Evolutionary conservation across 2,797 vertebrate genomes (phyloP).

Genomic region (Molossus alvarezi): DNA sequence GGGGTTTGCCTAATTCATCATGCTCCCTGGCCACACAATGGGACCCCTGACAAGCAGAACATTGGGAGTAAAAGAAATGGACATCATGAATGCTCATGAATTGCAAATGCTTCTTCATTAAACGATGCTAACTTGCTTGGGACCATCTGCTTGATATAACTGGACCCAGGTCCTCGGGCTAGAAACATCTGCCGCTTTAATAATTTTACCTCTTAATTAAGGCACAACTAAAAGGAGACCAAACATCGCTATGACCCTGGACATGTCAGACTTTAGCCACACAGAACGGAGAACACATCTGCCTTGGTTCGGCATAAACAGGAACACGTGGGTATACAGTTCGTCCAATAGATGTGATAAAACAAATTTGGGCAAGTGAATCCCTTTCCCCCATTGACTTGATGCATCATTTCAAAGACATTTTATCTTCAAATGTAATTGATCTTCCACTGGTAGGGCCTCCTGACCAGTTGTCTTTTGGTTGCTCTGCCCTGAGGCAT

Average conservation of each 20-base stretch:
- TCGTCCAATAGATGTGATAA: not conserved
- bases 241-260: slow-evolving; percentile 78
- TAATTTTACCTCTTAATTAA: slow-evolving; percentile 95
- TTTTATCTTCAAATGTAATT: slow-evolving; percentile 66
- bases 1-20: slow-evolving; percentile 97
- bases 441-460: slow-evolving; percentile 57
- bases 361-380: slow-evolving; percentile 47
- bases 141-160: slow-evolving; percentile 97
- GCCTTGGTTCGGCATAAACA: not conserved
- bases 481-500: slow-evolving; percentile 49
- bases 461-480: slow-evolving; percentile 71
- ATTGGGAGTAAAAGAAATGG: slow-evolving; percentile 92
- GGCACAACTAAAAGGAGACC: slow-evolving; percentile 86
- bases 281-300: not conserved
- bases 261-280: slow-evolving; percentile 54
- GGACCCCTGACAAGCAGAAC: slow-evolving; percentile 94
- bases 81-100: slow-evolving; percentile 98
- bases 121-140: slow-evolving; percentile 87
- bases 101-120: slow-evolving; percentile 96
- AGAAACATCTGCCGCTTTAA: slow-evolving; percentile 95
- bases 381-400: slow-evolving; percentile 6
- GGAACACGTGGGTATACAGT: slow-evolving; percentile 45
- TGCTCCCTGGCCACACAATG: slow-evolving; percentile 90
- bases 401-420: slow-evolving; percentile 48
- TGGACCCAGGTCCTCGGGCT: slow-evolving; percentile 89